phyloP scores from a whole-genome alignment of 2,888 invertebrate genomes.

The Drosophila anomalata region DNA sequence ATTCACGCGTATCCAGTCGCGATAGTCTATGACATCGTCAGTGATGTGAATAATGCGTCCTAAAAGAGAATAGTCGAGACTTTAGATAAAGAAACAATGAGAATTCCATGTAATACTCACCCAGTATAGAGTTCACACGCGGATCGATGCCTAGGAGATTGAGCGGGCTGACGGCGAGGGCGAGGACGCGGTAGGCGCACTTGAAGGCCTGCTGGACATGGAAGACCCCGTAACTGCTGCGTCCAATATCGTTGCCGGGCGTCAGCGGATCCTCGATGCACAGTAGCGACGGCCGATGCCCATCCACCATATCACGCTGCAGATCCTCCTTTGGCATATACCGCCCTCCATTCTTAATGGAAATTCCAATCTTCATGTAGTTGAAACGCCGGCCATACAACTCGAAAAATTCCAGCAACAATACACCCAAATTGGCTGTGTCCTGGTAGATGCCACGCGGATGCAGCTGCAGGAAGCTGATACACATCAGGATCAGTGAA shows the following conservation, averaged over 20 bases:
- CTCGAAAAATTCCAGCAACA: constrained; percentile 98
- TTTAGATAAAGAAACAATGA: background rate
- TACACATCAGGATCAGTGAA: constrained; percentile 98
- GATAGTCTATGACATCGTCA: constrained; percentile 92
- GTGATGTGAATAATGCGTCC: constrained; percentile 96
- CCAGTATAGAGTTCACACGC: constrained; percentile 87
- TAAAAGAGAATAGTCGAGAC: constrained; percentile 22
- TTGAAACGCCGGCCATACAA: constrained; percentile 98
- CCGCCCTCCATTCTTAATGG: constrained; percentile 96
- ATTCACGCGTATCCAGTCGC: constrained; percentile 84
- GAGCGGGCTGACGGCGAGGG: constrained; percentile 88
- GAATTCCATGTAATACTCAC: constrained; percentile 57
- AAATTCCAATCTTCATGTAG: constrained; percentile 93
- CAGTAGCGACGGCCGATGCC: constrained; percentile 95
- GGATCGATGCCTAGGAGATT: constrained; percentile 86
- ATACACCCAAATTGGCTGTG: constrained; percentile 93
- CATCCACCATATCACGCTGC: constrained; percentile 96
- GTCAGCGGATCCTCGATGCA: constrained; percentile 99
- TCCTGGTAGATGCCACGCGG: constrained; percentile 91
- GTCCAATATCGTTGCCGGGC: constrained; percentile 98
- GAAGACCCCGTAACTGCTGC: constrained; percentile 93
- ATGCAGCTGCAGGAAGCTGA: constrained; percentile 97
- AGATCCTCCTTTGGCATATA: constrained; percentile 97
- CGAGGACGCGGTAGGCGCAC: constrained; percentile 95
- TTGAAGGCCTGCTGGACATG: constrained; percentile 96